Base-by-base conservation (phyloP, 2,888 invertebrate species). In the Polia nebulosa region DNA sequence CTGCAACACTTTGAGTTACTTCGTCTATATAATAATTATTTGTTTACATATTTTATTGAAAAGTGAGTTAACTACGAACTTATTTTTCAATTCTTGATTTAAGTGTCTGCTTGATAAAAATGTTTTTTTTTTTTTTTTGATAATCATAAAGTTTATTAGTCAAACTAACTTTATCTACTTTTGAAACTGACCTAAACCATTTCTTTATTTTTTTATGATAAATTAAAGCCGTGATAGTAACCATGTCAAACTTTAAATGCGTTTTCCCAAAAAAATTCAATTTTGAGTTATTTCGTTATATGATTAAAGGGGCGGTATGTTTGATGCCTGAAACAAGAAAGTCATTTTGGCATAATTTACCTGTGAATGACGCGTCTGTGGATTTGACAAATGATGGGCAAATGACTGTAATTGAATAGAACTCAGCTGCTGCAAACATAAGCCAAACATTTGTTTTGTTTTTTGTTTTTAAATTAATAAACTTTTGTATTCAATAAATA, bases 251-350 rank as follows among this genome's bases (percentile, higher is more conserved):
- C 41, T 41, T 41, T n/a, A 41, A 41, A 41, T 41, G 41, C 41
- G 41, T 41, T 41, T 41, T 41, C 41, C 41, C 41, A 41, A 41
- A 41, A 41, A 41, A 41, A 41, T 8, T n/a, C 41, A 41, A 20
- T 41, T n/a, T 41, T 41, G n/a, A 41, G 8, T 41, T 41, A 41
- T 41, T 41, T 41, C 41, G n/a, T 17, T 41, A 68, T 58, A 72
- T 63, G 55, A 76, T 76, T 8, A 68, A 56, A 58, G 68, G 68
- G 65, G 65, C 68, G 45, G 61, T 53, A 22, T 68, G 44, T 15
- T 20, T 75, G 64, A 72, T 75, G 75, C 62, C 67, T 25, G 75
- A 71, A 62, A 32, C 70, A 70, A 74, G 66, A 70, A 66, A 63
- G 59, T 5, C 56, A 66, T 67, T 69, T 74, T 67, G 70, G 66